Evolutionary conservation across 2,113 vertebrate species (phyloP).

Genomic region (Sander lucioperca): DNA sequence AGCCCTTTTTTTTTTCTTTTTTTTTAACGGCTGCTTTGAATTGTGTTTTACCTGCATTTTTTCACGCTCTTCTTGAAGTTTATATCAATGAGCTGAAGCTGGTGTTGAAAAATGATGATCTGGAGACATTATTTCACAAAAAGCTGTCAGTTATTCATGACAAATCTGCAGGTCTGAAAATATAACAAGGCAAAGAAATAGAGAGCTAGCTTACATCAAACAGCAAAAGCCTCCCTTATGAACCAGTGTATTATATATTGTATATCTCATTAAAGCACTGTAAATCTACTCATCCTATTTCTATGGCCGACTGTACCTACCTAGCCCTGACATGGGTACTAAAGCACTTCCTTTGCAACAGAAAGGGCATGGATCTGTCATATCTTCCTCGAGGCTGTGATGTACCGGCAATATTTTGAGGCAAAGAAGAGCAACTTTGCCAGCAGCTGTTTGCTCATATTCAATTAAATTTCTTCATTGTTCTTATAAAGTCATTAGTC

Average conservation of each 20-base stretch:
- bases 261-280: conserved; percentile 74
- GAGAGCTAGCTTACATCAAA: conserved; percentile 35
- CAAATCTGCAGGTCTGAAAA: conserved; percentile 48
- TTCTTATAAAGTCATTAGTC: conserved; percentile 16
- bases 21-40: conserved; percentile 30
- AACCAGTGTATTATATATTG: conserved; percentile 67
- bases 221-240: conserved; percentile 43
- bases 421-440: conserved; percentile 23
- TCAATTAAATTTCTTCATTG: conserved; percentile 7
- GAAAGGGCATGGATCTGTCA: conserved; percentile 60
- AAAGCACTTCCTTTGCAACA: conserved; percentile 68
- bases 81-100: conserved; percentile 24
- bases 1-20: conserved; percentile 29
- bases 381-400: conserved; percentile 40
- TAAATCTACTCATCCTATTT: conserved; percentile 79
- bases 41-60: conserved; percentile 12
- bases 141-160: conserved; percentile 34
- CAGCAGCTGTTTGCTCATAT: conserved; percentile 23
- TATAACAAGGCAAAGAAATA: conserved; percentile 31
- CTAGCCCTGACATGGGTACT: conserved; percentile 56
- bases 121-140: conserved; percentile 23
- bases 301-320: conserved; percentile 68
- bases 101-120: conserved; percentile 24
- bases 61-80: conserved; percentile 19
- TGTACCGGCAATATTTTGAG: conserved; percentile 49